phyloP scores from a whole-genome alignment of 92 coral and sea anemone species.

The Actinostola sp. region DNA sequence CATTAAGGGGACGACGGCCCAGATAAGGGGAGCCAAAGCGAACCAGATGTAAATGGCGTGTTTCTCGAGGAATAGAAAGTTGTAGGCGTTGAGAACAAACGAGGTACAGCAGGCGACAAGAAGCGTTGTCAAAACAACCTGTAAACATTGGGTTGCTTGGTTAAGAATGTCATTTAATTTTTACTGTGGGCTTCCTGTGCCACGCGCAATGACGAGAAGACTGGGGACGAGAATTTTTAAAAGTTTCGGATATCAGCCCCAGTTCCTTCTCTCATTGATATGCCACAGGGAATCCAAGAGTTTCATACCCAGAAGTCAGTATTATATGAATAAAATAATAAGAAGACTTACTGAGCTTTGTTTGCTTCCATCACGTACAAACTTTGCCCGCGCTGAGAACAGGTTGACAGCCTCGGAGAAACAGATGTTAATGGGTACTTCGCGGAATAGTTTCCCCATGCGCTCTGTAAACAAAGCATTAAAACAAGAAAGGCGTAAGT shows the following conservation, averaged over 20 bases:
- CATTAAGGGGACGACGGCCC: slow-evolving; percentile 85
- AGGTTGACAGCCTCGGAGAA: slow-evolving; percentile 90
- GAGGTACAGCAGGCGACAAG: slow-evolving; percentile 91
- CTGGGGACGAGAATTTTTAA: too few species aligned
- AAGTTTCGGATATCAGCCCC: too few species aligned
- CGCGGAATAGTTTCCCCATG: slow-evolving; percentile 89
- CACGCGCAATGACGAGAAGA: too few species aligned
- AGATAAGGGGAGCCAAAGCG: slow-evolving; percentile 86
- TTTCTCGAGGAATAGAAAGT: slow-evolving; percentile 78
- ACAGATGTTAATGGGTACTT: slow-evolving; percentile 68
- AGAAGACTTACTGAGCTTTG: slow-evolving; percentile 69
- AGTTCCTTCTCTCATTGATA: too few species aligned
- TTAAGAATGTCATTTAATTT: too few species aligned
- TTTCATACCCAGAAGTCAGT: too few species aligned
- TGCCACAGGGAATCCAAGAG: too few species aligned
- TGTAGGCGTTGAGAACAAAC: slow-evolving; percentile 90
- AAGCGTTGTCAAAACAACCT: slow-evolving; percentile 87
- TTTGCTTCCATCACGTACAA: slow-evolving; percentile 83
- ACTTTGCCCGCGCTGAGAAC: slow-evolving; percentile 89
- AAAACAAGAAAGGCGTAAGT: background rate
- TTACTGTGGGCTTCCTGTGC: too few species aligned
- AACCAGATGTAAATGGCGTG: slow-evolving; percentile 94
- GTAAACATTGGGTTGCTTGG: background rate
- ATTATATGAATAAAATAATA: too few species aligned
- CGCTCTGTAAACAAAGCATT: slow-evolving; percentile 53